Evolutionary conservation across 2,113 vertebrate genomes (phyloP).

Genomic region (Megaceryle torquata): DNA sequence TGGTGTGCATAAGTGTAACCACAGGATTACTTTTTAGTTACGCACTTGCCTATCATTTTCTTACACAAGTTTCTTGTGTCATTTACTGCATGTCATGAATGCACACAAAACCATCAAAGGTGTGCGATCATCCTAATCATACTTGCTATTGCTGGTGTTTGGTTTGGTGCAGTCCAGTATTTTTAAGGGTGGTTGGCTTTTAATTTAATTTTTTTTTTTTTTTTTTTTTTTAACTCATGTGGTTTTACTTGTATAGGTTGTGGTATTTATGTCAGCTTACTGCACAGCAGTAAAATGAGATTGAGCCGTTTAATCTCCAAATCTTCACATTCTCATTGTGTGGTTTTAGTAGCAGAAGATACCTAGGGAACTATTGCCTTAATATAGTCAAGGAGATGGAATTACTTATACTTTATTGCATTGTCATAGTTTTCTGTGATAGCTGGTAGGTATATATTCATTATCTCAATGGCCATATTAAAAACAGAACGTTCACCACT

Average conservation of each 20-base stretch:
- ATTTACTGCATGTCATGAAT: not conserved
- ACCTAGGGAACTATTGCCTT: not conserved
- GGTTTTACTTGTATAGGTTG: not conserved
- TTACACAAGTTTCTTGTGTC: not conserved
- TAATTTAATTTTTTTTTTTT: no score
- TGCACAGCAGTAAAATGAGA: not conserved
- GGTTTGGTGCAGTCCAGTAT: not conserved
- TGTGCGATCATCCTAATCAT: not conserved
- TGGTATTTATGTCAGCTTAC: not conserved
- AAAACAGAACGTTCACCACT: not conserved
- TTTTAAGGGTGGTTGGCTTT: not conserved
- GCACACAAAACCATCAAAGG: not conserved
- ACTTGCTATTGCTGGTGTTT: not conserved
- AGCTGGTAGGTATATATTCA: not conserved
- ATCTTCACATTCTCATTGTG: not conserved
- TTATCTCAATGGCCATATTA: not conserved
- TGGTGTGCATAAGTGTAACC: fast-evolving
- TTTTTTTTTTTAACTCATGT: not conserved
- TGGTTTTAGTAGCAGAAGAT: not conserved
- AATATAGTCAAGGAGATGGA: not conserved
- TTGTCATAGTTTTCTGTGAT: not conserved
- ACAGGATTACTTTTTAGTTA: not conserved
- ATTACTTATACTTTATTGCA: not conserved
- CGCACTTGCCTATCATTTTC: not conserved
- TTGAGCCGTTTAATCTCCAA: not conserved